Percentiles rank a stretch among this genome's conserved stretches.
Evolutionary conservation across 2,797 vertebrate genomes (phyloP).

Genomic region (Limnodromus scolopaceus): DNA sequence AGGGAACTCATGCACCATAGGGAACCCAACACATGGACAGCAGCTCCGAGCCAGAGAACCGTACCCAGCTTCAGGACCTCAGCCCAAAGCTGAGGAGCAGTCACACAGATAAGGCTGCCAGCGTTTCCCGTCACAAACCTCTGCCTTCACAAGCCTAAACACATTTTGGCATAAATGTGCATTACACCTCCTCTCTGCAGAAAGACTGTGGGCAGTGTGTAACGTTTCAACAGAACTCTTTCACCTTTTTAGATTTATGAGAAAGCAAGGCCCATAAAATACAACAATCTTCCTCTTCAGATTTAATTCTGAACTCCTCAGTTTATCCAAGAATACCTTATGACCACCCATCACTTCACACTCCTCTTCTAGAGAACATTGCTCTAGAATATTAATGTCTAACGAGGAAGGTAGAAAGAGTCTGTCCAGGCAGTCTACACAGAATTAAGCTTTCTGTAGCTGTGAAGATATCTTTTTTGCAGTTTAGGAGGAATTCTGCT

Average conservation of each 20-base stretch:
- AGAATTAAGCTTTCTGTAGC: background rate
- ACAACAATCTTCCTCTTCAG: background rate
- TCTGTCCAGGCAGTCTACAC: background rate
- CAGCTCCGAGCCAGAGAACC: background rate
- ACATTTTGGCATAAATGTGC: background rate
- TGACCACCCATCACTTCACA: background rate
- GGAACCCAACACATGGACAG: rapidly evolving
- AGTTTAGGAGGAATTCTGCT: background rate
- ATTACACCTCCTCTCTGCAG: background rate
- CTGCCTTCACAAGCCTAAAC: background rate
- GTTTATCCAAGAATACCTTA: background rate
- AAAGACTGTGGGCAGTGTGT: rapidly evolving
- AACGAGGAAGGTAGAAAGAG: background rate
- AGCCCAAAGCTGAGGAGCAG: background rate
- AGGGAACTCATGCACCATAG: rapidly evolving
- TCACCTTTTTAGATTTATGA: background rate
- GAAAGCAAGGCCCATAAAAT: background rate
- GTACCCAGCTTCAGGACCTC: background rate
- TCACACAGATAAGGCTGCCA: background rate
- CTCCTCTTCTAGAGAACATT: background rate
- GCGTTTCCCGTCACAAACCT: background rate
- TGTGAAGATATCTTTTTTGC: background rate
- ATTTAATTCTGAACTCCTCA: background rate
- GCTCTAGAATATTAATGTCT: background rate
- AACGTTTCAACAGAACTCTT: background rate